These are phyloP conservation scores for Salpingus planirostris DNA, from an alignment of 2,888 invertebrate species.

Conservation along the genomic window DNA sequence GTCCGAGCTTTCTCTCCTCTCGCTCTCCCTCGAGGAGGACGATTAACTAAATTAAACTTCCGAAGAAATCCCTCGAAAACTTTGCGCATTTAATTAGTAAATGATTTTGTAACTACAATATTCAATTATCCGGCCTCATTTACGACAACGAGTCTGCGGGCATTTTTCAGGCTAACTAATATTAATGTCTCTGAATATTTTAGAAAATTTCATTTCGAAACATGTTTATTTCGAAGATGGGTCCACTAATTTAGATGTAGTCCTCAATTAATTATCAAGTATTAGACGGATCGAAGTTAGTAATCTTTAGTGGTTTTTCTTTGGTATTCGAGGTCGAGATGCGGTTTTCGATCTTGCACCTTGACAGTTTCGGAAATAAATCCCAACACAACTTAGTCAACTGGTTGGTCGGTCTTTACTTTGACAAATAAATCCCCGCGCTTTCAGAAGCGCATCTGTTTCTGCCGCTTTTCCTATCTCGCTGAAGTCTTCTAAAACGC, in stretches of 20 bases:
- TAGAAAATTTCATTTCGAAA: too few relatives aligned
- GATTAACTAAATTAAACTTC: constrained; percentile 30
- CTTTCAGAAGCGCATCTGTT: constrained; percentile 29
- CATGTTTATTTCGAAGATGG: too few relatives aligned
- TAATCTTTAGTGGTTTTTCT: too few relatives aligned
- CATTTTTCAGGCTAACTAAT: too few relatives aligned
- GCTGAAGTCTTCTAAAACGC: constrained; percentile 29
- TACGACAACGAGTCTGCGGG: too few relatives aligned
- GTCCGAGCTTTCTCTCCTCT: constrained; percentile 22
- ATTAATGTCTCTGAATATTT: too few relatives aligned
- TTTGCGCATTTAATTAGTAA: constrained; percentile 23
- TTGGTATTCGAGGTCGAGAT: too few relatives aligned
- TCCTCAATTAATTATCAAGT: too few relatives aligned
- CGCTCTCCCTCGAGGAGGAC: too few relatives aligned
- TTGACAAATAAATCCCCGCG: constrained; percentile 21
- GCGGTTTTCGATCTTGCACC: too few relatives aligned
- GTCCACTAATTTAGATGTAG: too few relatives aligned
- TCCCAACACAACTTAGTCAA: constrained; percentile 13
- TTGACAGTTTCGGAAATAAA: constrained; percentile 8
- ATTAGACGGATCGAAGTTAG: too few relatives aligned
- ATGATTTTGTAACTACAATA: constrained; percentile 21
- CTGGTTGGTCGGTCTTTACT: constrained; percentile 13
- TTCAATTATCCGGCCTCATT: constrained; percentile 17
- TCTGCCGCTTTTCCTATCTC: constrained; percentile 24
- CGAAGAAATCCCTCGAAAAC: constrained; percentile 22